A percentile compares a stretch with the other conserved stretches of the same genome.
These are phyloP conservation scores for Drosophila sechellia DNA, from an alignment of 1,140 invertebrate genomes.

Conservation along the genomic window DNA sequence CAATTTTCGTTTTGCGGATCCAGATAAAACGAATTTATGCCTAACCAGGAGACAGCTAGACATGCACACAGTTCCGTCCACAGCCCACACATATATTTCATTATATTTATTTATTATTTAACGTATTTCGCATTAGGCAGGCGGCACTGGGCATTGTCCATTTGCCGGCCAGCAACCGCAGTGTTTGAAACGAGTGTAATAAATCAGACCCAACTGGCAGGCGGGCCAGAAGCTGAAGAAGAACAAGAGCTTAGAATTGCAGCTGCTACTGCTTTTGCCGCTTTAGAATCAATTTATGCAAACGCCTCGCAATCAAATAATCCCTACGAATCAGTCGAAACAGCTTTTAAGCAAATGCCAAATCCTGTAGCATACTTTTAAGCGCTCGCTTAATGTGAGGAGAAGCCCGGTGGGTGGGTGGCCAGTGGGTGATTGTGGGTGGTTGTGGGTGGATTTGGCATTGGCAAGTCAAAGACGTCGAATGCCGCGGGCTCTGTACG, in stretches of 20 bases:
- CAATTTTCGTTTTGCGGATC: slow-evolving; percentile 54
- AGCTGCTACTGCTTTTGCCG: slow-evolving; percentile 36
- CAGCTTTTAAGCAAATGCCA: slow-evolving; percentile 76
- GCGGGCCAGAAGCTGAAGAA: slow-evolving; percentile 14
- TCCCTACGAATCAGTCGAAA: slow-evolving; percentile 59
- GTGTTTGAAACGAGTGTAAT: slow-evolving; percentile 70
- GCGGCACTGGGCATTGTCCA: slow-evolving; percentile 18
- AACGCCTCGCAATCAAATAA: slow-evolving; percentile 57
- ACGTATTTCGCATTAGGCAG: slow-evolving; percentile 61
- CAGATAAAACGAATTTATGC: slow-evolving; percentile 63
- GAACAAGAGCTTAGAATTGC: slow-evolving; percentile 31
- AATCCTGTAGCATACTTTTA: slow-evolving; percentile 75
- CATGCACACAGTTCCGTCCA: slow-evolving; percentile 4
- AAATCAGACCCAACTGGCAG: slow-evolving; percentile 62
- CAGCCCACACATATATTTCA: slow-evolving; percentile 58
- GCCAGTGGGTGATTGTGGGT: neutral
- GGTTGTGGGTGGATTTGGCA: slow-evolving; percentile 28
- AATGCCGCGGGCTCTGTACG: slow-evolving; percentile 68
- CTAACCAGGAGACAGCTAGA: slow-evolving; percentile 62
- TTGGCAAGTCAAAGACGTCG: slow-evolving; percentile 37
- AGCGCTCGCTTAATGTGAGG: slow-evolving; percentile 64
- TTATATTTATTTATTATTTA: slow-evolving; percentile 79
- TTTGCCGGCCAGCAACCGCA: slow-evolving; percentile 48
- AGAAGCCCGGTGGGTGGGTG: slow-evolving; percentile 7
- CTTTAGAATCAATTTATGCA: slow-evolving; percentile 72